Base-by-base conservation (phyloP, 2,888 invertebrate genomes). In the Polia nebulosa region DNA sequence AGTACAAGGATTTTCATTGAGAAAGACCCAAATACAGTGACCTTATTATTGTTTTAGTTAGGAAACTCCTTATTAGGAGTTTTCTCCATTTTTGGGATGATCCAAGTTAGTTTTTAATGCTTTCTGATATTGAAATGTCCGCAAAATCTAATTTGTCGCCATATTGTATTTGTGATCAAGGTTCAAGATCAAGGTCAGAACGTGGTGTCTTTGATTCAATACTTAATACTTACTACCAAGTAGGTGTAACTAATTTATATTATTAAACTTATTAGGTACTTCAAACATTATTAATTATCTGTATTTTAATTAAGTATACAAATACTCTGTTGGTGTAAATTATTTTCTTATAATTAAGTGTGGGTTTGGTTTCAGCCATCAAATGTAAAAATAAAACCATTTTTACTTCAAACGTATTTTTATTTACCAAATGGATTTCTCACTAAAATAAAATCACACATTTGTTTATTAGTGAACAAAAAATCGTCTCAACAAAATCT, bases 391-490 rank as follows among this genome's bases (percentile, higher is more conserved):
- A 85, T 85, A 86, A 87, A 87, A 87, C 83, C 76, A 81, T 74
- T 61, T 27, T 71, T 86, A 77, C 78, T 81, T 87, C 69, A 86
- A 86, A 88, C 85, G 88, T 88, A 81, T 89, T 93, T 93, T 93
- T 93, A 93, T 92, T 93, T 88, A 86, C 82, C 86, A 89, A 91
- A 87, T 84, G 86, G 86, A 85, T 85, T 72, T 92, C 90, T 93
- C 91, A 93, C 91, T 93, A 90, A 92, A 91, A 89, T 90, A 88
- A 91, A 93, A 93, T 94, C 94, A 93, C 93, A 72, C 87, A 87
- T 88, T 87, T 71, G 72, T 84, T 85, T 81, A 82, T 84, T 86
- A 85, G 80, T 84, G 85, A 86, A 89, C 86, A 84, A 84, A 87
- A 81, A 85, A 82, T 79, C 76, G 60, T 83, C 81, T 86, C 82